Evolutionary conservation across 2,888 invertebrate species (phyloP).

Genomic region (Xestia rhomboidea): DNA sequence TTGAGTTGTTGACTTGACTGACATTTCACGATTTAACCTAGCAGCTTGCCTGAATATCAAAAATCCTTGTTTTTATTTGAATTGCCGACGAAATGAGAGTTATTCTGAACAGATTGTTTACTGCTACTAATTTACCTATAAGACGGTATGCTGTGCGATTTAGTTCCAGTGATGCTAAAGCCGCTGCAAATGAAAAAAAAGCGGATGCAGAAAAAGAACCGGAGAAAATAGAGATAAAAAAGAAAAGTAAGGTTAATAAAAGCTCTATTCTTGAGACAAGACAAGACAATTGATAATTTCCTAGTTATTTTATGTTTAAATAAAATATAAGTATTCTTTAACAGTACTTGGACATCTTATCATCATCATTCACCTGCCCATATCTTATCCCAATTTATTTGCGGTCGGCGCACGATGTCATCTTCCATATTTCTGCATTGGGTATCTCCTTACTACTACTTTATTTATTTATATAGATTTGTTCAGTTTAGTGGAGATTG

Average conservation of each 20-base stretch:
- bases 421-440: background rate
- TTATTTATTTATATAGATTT: too few relatives aligned
- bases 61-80: constrained; percentile 24
- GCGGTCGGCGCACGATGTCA: too few relatives aligned
- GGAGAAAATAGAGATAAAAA: constrained; percentile 81
- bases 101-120: constrained; percentile 81
- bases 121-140: constrained; percentile 69
- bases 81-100: constrained; percentile 76
- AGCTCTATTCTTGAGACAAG: too few relatives aligned
- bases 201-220: constrained; percentile 61
- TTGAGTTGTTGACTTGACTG: too few relatives aligned
- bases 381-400: too few relatives aligned
- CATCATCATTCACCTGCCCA: too few relatives aligned
- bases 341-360: background rate
- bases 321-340: too few relatives aligned
- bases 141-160: constrained; percentile 72
- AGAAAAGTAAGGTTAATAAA: constrained; percentile 82
- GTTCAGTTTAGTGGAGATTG: too few relatives aligned
- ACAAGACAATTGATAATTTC: background rate
- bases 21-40: constrained; percentile 10
- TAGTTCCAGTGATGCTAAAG: constrained; percentile 74
- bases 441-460: background rate
- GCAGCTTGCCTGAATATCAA: background rate
- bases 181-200: constrained; percentile 60
- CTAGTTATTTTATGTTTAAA: too few relatives aligned